A percentile compares a stretch with the other conserved stretches of the same genome.
Conservation (phyloP, 2,113 vertebrate genomes). For the Gallinago jamesoni region DNA sequence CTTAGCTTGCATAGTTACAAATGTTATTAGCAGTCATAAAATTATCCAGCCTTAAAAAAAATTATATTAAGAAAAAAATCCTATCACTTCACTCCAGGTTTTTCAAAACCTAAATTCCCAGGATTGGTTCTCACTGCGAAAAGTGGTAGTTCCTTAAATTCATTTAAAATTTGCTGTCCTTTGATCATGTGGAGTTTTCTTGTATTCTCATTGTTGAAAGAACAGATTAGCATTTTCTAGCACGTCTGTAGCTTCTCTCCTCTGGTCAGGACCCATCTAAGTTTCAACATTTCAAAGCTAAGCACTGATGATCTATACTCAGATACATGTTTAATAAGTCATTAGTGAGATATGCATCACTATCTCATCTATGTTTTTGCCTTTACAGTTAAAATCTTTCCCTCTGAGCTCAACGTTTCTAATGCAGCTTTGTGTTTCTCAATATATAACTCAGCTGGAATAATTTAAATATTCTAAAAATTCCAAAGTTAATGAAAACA, state of each 20-base stretch:
- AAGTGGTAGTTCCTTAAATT: conserved; percentile 1
- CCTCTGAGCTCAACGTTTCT: neutral
- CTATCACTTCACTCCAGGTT: neutral
- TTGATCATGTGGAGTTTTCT: neutral
- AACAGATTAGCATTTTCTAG: neutral
- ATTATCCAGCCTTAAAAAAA: conserved; percentile 38
- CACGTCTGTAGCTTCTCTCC: neutral
- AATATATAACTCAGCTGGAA: neutral
- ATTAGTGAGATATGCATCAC: neutral
- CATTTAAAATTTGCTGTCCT: conserved; percentile 3
- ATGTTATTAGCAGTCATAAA: conserved; percentile 50
- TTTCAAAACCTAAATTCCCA: neutral
- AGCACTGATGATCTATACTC: neutral
- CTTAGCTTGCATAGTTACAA: conserved; percentile 45
- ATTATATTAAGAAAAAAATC: neutral
- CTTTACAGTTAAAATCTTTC: neutral
- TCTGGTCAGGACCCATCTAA: neutral
- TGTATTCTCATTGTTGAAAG: neutral
- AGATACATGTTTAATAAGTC: neutral
- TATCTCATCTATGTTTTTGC: neutral
- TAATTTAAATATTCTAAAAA: neutral
- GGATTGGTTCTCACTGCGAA: fast-evolving
- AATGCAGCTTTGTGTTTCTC: neutral
- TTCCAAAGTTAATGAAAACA: neutral
- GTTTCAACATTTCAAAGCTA: neutral